A percentile compares a stretch with the other conserved stretches of the same genome.
Conservation (phyloP, 2,797 vertebrate genomes). For the Poecilia picta region DNA sequence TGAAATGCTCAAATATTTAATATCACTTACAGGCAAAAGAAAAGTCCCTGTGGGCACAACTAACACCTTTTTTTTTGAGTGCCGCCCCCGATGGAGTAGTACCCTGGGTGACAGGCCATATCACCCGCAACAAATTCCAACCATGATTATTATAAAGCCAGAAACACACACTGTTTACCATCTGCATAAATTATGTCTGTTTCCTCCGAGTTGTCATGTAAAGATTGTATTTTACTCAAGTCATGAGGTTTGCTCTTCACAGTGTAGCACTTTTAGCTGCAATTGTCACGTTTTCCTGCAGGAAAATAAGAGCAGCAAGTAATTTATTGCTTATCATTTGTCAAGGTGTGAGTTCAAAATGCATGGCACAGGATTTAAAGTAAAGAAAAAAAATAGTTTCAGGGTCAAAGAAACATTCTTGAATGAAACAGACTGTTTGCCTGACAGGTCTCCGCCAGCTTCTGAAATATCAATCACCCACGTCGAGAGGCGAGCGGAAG, state of each 20-base stretch:
- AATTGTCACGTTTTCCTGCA: conserved; percentile 1
- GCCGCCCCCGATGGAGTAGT: neutral
- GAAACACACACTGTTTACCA: neutral
- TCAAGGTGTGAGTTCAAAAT: conserved; percentile 32
- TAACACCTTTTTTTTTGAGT: neutral
- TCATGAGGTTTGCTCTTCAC: conserved; percentile 9
- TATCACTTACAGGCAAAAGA: neutral
- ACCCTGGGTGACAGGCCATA: neutral
- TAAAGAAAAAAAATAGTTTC: conserved; percentile 47
- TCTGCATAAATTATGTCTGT: conserved; percentile 9
- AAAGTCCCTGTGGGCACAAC: neutral
- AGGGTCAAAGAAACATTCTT: conserved; percentile 40
- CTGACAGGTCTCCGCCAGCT: conserved; percentile 54
- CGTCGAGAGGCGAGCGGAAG: conserved; percentile 63
- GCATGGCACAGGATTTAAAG: conserved; percentile 15
- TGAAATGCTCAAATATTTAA: neutral
- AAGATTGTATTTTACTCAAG: conserved; percentile 13
- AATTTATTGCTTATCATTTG: conserved; percentile 23
- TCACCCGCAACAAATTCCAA: neutral
- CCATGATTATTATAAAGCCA: neutral
- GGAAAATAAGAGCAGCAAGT: conserved; percentile 4
- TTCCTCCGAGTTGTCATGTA: conserved; percentile 21
- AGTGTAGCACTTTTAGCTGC: conserved; percentile 13
- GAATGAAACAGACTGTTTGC: conserved; percentile 49
- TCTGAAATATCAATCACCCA: conserved; percentile 77